These are phyloP conservation scores for Choristoneura rosaceana DNA, from an alignment of 2,888 invertebrate genomes.

Conservation along the genomic window DNA sequence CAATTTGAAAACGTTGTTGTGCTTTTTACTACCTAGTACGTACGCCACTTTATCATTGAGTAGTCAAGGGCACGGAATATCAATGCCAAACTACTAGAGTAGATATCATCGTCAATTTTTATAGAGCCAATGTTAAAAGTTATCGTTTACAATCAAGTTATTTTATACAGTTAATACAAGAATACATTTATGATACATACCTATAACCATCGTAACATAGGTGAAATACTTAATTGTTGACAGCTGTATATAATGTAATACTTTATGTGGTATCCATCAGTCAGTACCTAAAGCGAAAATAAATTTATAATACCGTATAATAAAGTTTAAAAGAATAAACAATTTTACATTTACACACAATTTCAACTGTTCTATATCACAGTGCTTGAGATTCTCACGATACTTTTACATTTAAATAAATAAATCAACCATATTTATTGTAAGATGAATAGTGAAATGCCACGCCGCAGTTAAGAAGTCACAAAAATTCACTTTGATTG, in stretches of 20 bases:
- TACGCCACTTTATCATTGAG: neutral
- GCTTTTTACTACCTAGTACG: neutral
- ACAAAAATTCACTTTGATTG: too few species aligned
- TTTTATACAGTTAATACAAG: slow-evolving; percentile 10
- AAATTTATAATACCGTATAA: neutral
- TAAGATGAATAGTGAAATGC: slow-evolving; percentile 15
- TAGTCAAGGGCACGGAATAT: neutral
- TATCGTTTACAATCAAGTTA: slow-evolving; percentile 13
- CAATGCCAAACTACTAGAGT: neutral
- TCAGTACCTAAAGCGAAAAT: slow-evolving; percentile 24
- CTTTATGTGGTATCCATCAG: slow-evolving; percentile 18
- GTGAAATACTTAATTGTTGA: slow-evolving; percentile 13
- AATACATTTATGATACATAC: slow-evolving; percentile 24
- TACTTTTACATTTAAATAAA: neutral
- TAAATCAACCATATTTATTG: slow-evolving; percentile 1
- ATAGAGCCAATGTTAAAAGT: neutral
- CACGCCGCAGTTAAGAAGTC: too few species aligned
- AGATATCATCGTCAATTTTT: neutral
- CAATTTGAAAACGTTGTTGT: neutral
- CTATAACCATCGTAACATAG: slow-evolving; percentile 16
- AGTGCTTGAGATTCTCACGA: slow-evolving; percentile 34
- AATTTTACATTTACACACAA: slow-evolving; percentile 8
- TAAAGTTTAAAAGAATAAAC: slow-evolving; percentile 19
- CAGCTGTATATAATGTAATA: slow-evolving; percentile 9
- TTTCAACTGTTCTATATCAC: slow-evolving; percentile 40